Base-by-base conservation (phyloP, 2,113 vertebrate genomes). In the Phylloscopus trochilus region DNA sequence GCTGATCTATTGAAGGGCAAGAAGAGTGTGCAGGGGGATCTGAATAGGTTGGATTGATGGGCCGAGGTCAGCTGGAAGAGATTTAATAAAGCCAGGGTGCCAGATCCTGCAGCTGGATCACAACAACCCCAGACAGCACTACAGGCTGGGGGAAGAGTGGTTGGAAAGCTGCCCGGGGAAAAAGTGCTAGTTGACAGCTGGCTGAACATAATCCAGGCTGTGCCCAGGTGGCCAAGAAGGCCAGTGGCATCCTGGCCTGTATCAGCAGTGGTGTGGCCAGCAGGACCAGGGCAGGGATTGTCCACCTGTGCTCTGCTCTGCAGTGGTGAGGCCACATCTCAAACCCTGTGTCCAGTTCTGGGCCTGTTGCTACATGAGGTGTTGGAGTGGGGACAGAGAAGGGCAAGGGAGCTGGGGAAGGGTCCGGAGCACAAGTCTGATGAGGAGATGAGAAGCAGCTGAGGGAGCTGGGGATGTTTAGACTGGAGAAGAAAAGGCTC, bases 291-390 rank as follows among this genome's bases (percentile, higher is more conserved):
- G 15, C n/a, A n/a, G 23, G 0, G n/a, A 24, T 16, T 8, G 5
- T n/a, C 0, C 13, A 18, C 1, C 18, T 69, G 19, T 30, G 14
- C 7, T 53, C 0, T 30, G 14, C 7, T 53, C 0, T 0, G 23
- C 28, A 20, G 10, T 63, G 47, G 8, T 62, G 64, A 63, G n/a
- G 47, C 8, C 11, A 44, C 19, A 30, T 7, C 55, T n/a, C 8
- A 3, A 14, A 41, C 47, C 8, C 19, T 55, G 13, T 11, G 24
- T n/a, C 1, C 56, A 20, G 13, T 78, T 70, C 3, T 47, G 39
- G 8, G 19, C 56, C 47, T 1, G 0, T 62, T 19, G 5, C 19
- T 53, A 28, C 3, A 19, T 23, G 19, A 53, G 8, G 28, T 20
- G 47, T 6, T 27, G n/a, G n/a, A 70, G 28, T 0, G 0, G 3